Evolutionary conservation across 1,140 invertebrate species (phyloP).

Genomic region (Diorhabda sublineata): DNA sequence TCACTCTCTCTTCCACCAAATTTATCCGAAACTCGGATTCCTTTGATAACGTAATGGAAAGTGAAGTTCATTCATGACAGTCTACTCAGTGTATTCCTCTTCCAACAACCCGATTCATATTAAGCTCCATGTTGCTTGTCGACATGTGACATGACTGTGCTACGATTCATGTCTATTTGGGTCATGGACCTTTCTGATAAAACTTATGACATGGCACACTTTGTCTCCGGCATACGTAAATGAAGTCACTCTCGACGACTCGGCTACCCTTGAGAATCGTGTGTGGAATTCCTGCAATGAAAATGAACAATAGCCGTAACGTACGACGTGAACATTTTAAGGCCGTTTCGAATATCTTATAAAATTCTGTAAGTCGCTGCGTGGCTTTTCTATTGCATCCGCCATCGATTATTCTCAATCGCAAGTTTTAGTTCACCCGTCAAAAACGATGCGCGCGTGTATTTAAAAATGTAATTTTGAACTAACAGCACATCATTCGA

Average conservation of each 20-base stretch:
- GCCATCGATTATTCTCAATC: no score
- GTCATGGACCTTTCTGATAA: constrained; percentile 22
- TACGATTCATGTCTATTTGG: constrained; percentile 22
- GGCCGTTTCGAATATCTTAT: not conserved
- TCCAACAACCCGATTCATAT: constrained; percentile 18
- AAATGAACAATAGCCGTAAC: constrained; percentile 11
- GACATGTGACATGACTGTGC: constrained; percentile 8
- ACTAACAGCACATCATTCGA: no score
- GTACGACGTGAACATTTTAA: constrained; percentile 7
- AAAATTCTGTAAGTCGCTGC: no score
- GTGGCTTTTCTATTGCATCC: no score
- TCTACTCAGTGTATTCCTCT: constrained; percentile 10
- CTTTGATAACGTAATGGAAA: constrained; percentile 29
- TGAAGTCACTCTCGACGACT: constrained; percentile 8
- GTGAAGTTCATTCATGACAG: constrained; percentile 30
- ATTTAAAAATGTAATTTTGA: no score
- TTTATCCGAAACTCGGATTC: constrained; percentile 25
- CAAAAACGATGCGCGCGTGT: no score
- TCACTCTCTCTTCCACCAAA: constrained; percentile 7
- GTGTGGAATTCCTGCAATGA: constrained; percentile 14
- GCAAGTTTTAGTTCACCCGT: no score
- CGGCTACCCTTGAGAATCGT: constrained; percentile 15
- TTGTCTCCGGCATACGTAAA: constrained; percentile 17
- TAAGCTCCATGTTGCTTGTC: constrained; percentile 6
- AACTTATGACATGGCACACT: constrained; percentile 19